phyloP scores from a whole-genome alignment of 2,888 invertebrate genomes.

The Artemia sinica region DNA sequence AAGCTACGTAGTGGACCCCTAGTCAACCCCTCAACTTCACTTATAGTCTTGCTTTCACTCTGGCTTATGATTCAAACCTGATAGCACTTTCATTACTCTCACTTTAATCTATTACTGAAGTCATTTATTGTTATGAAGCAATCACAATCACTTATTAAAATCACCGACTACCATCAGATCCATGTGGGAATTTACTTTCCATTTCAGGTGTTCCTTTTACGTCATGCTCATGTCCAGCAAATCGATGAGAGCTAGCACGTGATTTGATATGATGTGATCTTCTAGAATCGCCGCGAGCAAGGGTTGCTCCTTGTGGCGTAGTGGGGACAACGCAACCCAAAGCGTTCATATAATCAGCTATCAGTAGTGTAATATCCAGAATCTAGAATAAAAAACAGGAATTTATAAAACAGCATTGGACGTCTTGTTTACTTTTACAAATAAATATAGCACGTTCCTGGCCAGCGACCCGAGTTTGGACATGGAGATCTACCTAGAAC shows the following conservation, averaged over 20 bases:
- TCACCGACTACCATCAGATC: not conserved
- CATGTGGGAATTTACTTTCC: not conserved
- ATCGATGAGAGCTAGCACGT: not conserved
- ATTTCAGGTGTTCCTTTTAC: slow-evolving; percentile 2
- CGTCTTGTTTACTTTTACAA: not conserved
- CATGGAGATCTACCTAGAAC: too few relatives aligned
- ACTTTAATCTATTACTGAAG: too few relatives aligned
- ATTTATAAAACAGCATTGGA: not conserved
- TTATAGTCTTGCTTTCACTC: too few relatives aligned
- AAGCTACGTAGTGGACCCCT: too few relatives aligned
- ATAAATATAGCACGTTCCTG: not conserved
- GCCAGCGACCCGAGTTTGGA: too few relatives aligned
- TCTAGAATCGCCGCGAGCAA: not conserved
- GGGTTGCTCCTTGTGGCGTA: not conserved
- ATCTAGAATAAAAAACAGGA: slow-evolving; percentile 40
- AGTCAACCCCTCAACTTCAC: too few relatives aligned
- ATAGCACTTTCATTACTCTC: too few relatives aligned
- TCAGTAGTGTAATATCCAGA: slow-evolving; percentile 68
- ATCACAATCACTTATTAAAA: too few relatives aligned
- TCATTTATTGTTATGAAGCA: too few relatives aligned
- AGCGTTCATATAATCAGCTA: slow-evolving; percentile 87
- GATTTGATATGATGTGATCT: not conserved
- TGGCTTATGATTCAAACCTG: too few relatives aligned
- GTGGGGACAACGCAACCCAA: slow-evolving; percentile 31
- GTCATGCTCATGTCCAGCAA: slow-evolving; percentile 7